Conservation (phyloP, 2,113 vertebrate genomes). For the Cyphomyrus plagiostoma region DNA sequence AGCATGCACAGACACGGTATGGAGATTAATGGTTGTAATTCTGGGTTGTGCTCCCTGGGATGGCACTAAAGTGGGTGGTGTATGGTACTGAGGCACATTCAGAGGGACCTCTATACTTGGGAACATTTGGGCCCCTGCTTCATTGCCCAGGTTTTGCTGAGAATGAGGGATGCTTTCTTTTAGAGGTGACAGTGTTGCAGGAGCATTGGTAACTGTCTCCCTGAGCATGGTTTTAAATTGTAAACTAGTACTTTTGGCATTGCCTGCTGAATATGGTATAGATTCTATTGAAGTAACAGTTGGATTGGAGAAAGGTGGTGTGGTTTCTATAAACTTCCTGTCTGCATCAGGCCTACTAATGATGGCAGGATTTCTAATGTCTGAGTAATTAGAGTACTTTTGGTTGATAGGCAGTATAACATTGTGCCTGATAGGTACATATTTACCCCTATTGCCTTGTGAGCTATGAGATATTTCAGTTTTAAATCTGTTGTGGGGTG, state of each 20-base stretch:
- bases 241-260: constrained; percentile 24
- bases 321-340: constrained; percentile 28
- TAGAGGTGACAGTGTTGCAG: constrained; percentile 18
- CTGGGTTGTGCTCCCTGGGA: constrained; percentile 55
- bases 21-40: constrained; percentile 54
- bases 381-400: constrained; percentile 36
- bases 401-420: constrained; percentile 34
- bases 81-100: constrained; percentile 33
- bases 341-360: constrained; percentile 34
- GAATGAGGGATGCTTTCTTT: neutral
- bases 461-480: constrained; percentile 41
- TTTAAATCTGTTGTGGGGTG: constrained; percentile 18
- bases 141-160: constrained; percentile 14
- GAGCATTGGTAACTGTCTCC: neutral
- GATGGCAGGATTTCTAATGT: constrained; percentile 33
- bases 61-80: constrained; percentile 39
- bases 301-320: constrained; percentile 25
- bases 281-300: constrained; percentile 29
- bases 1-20: constrained; percentile 58
- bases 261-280: constrained; percentile 16
- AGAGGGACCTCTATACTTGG: constrained; percentile 29
- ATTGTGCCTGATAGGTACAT: constrained; percentile 53
- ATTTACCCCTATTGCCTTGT: constrained; percentile 49
- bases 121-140: constrained; percentile 27
- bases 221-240: constrained; percentile 28